A percentile compares a stretch with the other conserved stretches of the same genome.
Evolutionary conservation across 2,113 vertebrate species (phyloP).

Genomic region (Myiopsitta monachus): DNA sequence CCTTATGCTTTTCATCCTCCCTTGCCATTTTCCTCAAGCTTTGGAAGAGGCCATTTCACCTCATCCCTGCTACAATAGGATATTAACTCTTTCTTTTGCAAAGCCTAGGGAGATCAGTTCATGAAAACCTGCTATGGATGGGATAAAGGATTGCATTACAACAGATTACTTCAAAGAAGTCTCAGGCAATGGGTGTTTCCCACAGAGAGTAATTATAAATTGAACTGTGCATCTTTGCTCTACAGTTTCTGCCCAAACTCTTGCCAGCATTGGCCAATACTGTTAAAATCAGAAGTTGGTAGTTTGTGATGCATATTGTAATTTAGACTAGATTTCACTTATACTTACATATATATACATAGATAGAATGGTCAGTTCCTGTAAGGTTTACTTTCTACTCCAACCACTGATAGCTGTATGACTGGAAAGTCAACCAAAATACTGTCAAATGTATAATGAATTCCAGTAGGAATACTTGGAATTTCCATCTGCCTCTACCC

Average conservation of each 20-base stretch:
- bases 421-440: not conserved
- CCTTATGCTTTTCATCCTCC: not conserved
- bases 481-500: not conserved
- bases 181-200: not conserved
- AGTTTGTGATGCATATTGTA: not conserved
- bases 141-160: not conserved
- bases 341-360: not conserved
- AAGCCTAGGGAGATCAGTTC: not conserved
- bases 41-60: not conserved
- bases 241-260: not conserved
- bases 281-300: not conserved
- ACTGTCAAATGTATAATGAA: not conserved
- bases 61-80: not conserved
- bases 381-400: not conserved
- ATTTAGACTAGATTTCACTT: not conserved
- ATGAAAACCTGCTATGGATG: not conserved
- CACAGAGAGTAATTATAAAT: not conserved
- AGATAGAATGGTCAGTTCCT: not conserved
- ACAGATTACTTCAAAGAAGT: not conserved
- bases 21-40: not conserved
- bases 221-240: not conserved
- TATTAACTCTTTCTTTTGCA: not conserved
- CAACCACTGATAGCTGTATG: not conserved
- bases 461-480: not conserved
- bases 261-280: not conserved